These are phyloP conservation scores for Lymantria monacha DNA, from an alignment of 2,888 invertebrate genomes.

Conservation along the genomic window DNA sequence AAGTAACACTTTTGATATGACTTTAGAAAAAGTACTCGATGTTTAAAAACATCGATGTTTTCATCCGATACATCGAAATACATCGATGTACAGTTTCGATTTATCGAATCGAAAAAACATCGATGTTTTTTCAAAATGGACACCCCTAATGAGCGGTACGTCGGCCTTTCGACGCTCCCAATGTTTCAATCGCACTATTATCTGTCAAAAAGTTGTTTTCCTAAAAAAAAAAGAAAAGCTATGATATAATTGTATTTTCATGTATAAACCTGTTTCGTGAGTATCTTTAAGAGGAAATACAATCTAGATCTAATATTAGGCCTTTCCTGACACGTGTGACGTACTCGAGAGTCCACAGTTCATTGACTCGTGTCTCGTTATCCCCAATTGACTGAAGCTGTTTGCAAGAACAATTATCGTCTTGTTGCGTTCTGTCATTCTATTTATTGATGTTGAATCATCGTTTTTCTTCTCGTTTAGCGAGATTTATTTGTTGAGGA, in stretches of 20 bases:
- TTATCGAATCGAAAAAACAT: too few species aligned
- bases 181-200: too few species aligned
- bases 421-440: conserved; percentile 46
- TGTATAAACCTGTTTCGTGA: background rate
- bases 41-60: too few species aligned
- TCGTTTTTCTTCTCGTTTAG: conserved; percentile 49
- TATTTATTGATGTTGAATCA: conserved; percentile 56
- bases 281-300: conserved; percentile 1
- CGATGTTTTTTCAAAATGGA: too few species aligned
- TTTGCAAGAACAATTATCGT: conserved; percentile 64
- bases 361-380: conserved; percentile 63
- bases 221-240: too few species aligned
- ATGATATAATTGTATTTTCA: background rate
- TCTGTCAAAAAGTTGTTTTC: too few species aligned
- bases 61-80: too few species aligned
- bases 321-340: conserved; percentile 24
- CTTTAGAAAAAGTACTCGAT: too few species aligned
- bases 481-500: conserved; percentile 25
- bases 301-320: conserved; percentile 28
- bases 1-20: too few species aligned
- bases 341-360: conserved; percentile 44
- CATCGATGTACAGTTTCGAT: too few species aligned
- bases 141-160: too few species aligned
- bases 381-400: conserved; percentile 57
- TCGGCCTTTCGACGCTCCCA: too few species aligned